Evolutionary conservation across 1,140 invertebrate genomes (phyloP), one percentile per base, ranked within the genome.

Genomic region (Apis dorsata): DNA sequence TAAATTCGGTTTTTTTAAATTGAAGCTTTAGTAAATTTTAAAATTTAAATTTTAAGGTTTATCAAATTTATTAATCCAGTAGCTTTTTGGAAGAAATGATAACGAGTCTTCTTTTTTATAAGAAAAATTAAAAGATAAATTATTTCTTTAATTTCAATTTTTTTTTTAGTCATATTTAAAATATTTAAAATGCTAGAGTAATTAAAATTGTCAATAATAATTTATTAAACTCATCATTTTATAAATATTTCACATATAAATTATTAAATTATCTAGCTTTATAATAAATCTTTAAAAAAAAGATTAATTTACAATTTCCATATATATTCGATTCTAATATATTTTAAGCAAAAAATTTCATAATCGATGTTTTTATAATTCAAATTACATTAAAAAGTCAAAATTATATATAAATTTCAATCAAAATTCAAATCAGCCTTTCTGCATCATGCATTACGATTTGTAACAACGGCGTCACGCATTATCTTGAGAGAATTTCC

Each of bases 361-460:
- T 62, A 34, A 9, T 55, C 44, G 11, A n/a, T 57, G 28, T 62
- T 57, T 34, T 59, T 49, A n/a, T 44, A n/a, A 60, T 70, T 51
- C 24, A 12, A 51, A 66, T 44, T 44, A 44, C 5, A 44, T 44
- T 44, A 44, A 44, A 44, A 44, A 44, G 34, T 44, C 34, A 44
- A 44, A 44, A 44, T 44, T 44, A 44, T 44, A 34, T 4, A 63
- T 76, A 59, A 77, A 82, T 75, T 49, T 84, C 53, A 24, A 73
- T 77, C 79, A 72, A 53, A 59, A 77, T 82, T 82, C 79, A 15
- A 63, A 21, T 7, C 65, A 21, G 44, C 11, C 1, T 49, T 24
- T 13, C 0, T 1, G 4, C 28, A 53, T 55, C 57, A 82, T 85
- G 68, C 68, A 77, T 85, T 73, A 82, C 68, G 68, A 81, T 74